Evolutionary conservation across 1,140 invertebrate species (phyloP).

Genomic region (Periplaneta americana): DNA sequence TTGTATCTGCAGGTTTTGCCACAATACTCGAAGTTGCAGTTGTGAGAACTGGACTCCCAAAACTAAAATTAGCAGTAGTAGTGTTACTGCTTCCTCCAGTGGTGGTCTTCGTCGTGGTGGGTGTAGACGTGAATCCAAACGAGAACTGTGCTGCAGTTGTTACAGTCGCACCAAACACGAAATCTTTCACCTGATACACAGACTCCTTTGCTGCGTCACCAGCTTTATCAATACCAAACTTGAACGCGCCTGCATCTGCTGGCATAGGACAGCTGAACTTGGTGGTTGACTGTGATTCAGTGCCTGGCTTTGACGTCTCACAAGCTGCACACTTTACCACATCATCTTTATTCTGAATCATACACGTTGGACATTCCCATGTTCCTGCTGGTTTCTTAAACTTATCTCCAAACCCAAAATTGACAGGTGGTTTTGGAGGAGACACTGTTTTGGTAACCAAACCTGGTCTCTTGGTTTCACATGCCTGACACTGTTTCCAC

Average conservation of each 20-base stretch:
- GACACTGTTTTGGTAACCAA: background rate
- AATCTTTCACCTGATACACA: background rate
- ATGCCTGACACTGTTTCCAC: slow-evolving; percentile 54
- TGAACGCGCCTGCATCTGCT: slow-evolving; percentile 24
- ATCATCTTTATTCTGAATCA: slow-evolving; percentile 49
- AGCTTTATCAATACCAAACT: slow-evolving; percentile 42
- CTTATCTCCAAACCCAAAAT: slow-evolving; percentile 38
- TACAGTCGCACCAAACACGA: background rate
- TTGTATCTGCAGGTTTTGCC: slow-evolving; percentile 16
- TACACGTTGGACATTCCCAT: slow-evolving; percentile 57
- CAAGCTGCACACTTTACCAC: slow-evolving; percentile 50
- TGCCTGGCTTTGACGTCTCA: slow-evolving; percentile 40
- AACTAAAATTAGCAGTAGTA: background rate
- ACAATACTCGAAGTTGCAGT: background rate
- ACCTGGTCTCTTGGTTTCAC: slow-evolving; percentile 45
- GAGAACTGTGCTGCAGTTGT: slow-evolving; percentile 26
- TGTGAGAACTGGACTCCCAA: background rate
- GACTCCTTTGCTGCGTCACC: slow-evolving; percentile 20
- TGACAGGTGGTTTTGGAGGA: background rate
- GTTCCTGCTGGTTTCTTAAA: slow-evolving; percentile 41
- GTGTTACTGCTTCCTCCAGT: background rate
- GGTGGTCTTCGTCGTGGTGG: background rate
- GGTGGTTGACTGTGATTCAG: slow-evolving; percentile 28
- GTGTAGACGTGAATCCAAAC: slow-evolving; percentile 31
- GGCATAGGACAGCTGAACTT: slow-evolving; percentile 44